Base-by-base conservation (phyloP, 2,797 vertebrate species). In the Sebastes hubbsi region DNA sequence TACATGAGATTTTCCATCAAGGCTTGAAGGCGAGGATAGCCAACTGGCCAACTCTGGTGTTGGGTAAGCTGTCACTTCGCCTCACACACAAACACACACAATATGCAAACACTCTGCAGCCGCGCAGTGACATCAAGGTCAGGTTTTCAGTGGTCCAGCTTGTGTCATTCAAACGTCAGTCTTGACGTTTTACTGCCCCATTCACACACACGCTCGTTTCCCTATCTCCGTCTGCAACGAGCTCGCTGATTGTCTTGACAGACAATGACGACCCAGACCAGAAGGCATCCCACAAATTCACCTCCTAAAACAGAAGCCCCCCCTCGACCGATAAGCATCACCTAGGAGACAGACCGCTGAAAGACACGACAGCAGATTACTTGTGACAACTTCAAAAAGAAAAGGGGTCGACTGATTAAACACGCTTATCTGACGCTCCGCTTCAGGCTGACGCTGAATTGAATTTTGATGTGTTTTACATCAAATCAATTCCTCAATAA, bases 1-100 rank as follows among this genome's bases (percentile, higher is more conserved):
- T 99, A 64, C 98, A 99, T 90, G 98, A 99, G 95, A 99, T 99
- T 95, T 99, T 99, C 95, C 98, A 99, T 91, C 98, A 99, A 94
- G 98, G 98, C 89, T 92, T 99, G 83, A 99, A 99, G 94, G 98
- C 98, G 58, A 97, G 98, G 91, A 98, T 99, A 89, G 97, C 97
- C 78, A 99, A 99, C 93, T 99, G 98, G 98, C 98, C 98, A 55
- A 99, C 98, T 54, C 95, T 99, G 94, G 97, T 99, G 94, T 95
- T 99, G 94, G 98, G 98, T 99, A 96, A 97, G 97, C 88, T 87
- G 76, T 78, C 52, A 54, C 76, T 69, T 66, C 49, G 68, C 61
- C 55, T 56, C 72, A 70, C 75, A 65, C 61, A 58, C 64, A 59
- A 61, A 69, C 13, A 69, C 36, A 66, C 67, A 81, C 58, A 80